Evolutionary conservation across 1,140 invertebrate species (phyloP).

Genomic region (Aradophagus sp.): DNA sequence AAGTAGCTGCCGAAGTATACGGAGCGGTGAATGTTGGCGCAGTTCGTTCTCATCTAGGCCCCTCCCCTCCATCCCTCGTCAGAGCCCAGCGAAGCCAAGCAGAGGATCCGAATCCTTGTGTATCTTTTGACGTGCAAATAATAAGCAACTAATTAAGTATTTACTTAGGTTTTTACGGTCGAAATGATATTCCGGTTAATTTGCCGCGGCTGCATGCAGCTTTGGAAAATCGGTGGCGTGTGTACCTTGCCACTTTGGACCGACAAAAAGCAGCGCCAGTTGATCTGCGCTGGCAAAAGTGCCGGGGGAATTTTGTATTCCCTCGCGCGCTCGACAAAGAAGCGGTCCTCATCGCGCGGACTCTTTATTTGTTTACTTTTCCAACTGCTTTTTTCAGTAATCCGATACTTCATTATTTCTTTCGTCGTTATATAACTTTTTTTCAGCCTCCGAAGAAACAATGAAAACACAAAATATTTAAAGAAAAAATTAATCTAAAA

Average conservation of each 20-base stretch:
- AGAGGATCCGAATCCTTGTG: conserved; percentile 44
- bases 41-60: conserved; percentile 10
- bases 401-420: no score
- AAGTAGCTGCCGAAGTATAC: conserved; percentile 53
- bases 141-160: conserved; percentile 67
- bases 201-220: conserved; percentile 47
- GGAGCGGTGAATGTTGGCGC: conserved; percentile 23
- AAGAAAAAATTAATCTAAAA: no score
- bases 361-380: no score
- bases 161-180: conserved; percentile 63
- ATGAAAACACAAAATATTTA: no score
- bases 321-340: conserved; percentile 12
- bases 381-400: no score
- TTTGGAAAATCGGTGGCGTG: conserved; percentile 41
- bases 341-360: no score
- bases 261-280: conserved; percentile 23
- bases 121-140: conserved; percentile 61
- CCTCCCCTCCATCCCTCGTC: not conserved
- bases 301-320: conserved; percentile 6
- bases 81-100: no score
- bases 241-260: conserved; percentile 46
- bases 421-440: no score
- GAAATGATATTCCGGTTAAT: conserved; percentile 65
- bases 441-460: no score
- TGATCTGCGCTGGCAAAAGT: conserved; percentile 33